Percentiles rank a stretch among this genome's conserved stretches.
Conservation (phyloP, 1,140 invertebrate genomes). For the Caligus rogercresseyi region DNA sequence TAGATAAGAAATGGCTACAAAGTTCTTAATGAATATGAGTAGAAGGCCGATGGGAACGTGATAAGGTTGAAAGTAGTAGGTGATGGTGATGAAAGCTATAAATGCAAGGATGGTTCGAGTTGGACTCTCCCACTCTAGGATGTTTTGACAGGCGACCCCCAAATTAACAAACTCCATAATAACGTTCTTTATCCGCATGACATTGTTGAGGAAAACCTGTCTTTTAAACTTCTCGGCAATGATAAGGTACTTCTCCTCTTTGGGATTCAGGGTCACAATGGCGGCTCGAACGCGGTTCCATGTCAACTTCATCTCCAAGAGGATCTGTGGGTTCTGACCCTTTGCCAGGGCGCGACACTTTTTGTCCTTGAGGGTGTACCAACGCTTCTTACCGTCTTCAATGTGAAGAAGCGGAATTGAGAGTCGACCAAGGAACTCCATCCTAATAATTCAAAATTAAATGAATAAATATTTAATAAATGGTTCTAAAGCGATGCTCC, state of each 20-base stretch:
- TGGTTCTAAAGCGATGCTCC: neutral
- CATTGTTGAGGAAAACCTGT: constrained; percentile 78
- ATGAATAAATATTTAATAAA: too few relatives aligned
- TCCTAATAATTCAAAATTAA: constrained; percentile 33
- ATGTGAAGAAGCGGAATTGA: constrained; percentile 74
- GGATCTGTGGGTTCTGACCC: constrained; percentile 70
- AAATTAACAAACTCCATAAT: constrained; percentile 31
- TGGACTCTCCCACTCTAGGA: constrained; percentile 90
- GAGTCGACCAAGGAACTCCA: constrained; percentile 86
- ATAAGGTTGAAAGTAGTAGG: constrained; percentile 69
- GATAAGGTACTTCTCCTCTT: constrained; percentile 85
- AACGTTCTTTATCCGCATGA: constrained; percentile 74
- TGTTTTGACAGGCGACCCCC: constrained; percentile 45
- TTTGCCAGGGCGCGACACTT: constrained; percentile 72
- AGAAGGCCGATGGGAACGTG: constrained; percentile 60
- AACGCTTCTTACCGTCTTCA: constrained; percentile 61
- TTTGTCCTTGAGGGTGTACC: constrained; percentile 93
- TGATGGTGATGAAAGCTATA: constrained; percentile 55
- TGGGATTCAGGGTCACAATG: constrained; percentile 79
- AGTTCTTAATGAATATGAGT: constrained; percentile 56
- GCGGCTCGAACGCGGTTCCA: constrained; percentile 85
- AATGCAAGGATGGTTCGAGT: constrained; percentile 70
- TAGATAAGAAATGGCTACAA: constrained; percentile 35
- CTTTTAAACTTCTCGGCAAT: constrained; percentile 86
- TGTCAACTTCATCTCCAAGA: constrained; percentile 72